Base-by-base conservation (phyloP, 2,888 invertebrate genomes). In the Dynastes maya region DNA sequence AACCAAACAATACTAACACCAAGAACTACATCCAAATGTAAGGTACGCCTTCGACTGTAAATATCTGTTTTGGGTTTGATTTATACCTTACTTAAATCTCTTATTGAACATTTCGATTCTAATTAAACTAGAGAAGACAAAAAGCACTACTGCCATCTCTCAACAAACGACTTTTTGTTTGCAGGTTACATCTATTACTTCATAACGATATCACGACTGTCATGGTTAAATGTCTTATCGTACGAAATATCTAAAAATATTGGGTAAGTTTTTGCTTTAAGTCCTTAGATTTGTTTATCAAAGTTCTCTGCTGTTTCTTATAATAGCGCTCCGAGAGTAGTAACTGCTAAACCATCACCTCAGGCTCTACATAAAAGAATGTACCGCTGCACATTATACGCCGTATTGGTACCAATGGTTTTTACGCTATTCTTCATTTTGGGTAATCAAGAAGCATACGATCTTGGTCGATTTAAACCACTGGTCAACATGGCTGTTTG, bases 141-240 rank as follows among this genome's bases (percentile, higher is more conserved):
- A 40, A 40, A 9, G 16, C 9, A 5, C 9, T 40, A 65, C n/a
- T 53, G 2, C 1, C 16, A 53, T 5, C n/a, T 55, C 2, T 6
- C 13, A 55, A 55, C 13, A 55, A 5, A 16, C 6, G 3, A 3
- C 32, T 32, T 32, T 65, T 8, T 65, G 4, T 40, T 68, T 51
- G 1, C 13, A 68, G 68, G 29, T 37, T 68, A 68, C 27, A 51
- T 68, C 9, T 68, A 68, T 16, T 53, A 13, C n/a, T 68, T 68
- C 51, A 51, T 68, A 13, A 29, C 29, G 22, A 29, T 68, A 29
- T 68, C 68, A 9, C 22, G 68, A 11, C n/a, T 68, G 22, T 51
- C 68, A 13, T 68, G 68, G 68, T 68, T 68, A 51, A 68, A 68
- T 68, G 68, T 68, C 22, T 68, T 68, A 2, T 68, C 68, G 22